Evolutionary conservation across 2,113 vertebrate species (phyloP), one percentile per base, ranked within the genome.

Genomic region (Ciconia stormi): DNA sequence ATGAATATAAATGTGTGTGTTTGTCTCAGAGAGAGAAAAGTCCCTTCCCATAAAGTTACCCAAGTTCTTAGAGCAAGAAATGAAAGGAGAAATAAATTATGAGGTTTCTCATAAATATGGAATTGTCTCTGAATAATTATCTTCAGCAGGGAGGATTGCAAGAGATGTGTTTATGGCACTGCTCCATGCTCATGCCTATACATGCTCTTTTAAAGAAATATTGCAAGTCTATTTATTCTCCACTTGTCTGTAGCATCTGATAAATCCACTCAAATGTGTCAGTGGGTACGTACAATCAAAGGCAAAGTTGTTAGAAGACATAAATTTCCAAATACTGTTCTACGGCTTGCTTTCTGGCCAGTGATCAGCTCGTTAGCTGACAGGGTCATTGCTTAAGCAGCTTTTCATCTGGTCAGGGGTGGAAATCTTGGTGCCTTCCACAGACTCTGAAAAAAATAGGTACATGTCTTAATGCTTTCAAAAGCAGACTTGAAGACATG

Each of bases 1-100:
- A 30, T 0, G 5, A 78, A 42, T 21, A 34, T 1, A 16, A 77
- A 34, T 0, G 1, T 8, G 0, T 42, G 8, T 32, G 3, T 36
- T 11, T 53, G 7, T 20, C 8, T 59, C 16, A 73, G 18, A 34
- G 15, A 55, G 8, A 65, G 8, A n/a, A 49, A 63, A 25, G 5
- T 17, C 10, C 2, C 5, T 78, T 89, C 27, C 18, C 7, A 16
- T 3, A 52, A 70, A 42, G 8, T 21, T 21, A 47, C 3, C 2
- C 8, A 16, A 73, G 16, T 52, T 53, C 30, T 73, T 58, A 62
- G 34, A 62, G 38, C 1, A 87, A 47, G 42, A 84, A 88, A 69
- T 19, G 9, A 85, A 10, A 82, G 7, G 9, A 90, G 27, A 81
- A 87, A 67, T 10, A 80, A 74, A 67, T 85, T 9, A n/a, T 5